These are phyloP conservation scores for Brachionichthys hirsutus DNA, from an alignment of 2,113 vertebrate species.

Conservation along the genomic window DNA sequence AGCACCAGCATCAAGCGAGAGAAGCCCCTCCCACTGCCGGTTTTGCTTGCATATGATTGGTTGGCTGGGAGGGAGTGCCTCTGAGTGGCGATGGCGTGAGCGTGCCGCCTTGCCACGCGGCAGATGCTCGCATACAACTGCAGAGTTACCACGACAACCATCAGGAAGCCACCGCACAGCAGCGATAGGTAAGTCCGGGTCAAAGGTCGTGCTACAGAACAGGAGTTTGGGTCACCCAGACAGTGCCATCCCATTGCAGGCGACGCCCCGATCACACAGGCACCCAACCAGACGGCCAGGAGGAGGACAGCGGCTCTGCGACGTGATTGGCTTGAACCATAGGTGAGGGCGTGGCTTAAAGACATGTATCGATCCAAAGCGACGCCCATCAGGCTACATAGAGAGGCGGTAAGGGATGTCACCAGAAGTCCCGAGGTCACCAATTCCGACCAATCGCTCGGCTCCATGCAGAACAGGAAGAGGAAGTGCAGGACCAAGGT, in stretches of 20 bases:
- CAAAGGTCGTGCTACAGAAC: constrained; percentile 85
- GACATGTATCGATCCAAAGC: constrained; percentile 94
- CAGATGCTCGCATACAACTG: constrained; percentile 93
- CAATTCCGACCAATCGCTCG: constrained; percentile 76
- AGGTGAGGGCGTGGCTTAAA: constrained; percentile 90
- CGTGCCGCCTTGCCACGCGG: constrained; percentile 84
- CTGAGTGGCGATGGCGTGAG: constrained; percentile 93
- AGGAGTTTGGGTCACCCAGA: constrained; percentile 74
- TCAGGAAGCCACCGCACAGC: constrained; percentile 85
- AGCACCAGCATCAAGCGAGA: constrained; percentile 83
- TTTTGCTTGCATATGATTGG: constrained; percentile 80
- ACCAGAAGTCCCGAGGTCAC: constrained; percentile 86
- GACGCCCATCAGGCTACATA: constrained; percentile 89
- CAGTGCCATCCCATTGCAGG: constrained; percentile 94
- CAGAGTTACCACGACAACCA: constrained; percentile 83
- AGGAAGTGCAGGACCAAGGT: constrained; percentile 89
- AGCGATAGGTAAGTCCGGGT: constrained; percentile 85
- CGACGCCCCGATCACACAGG: constrained; percentile 82
- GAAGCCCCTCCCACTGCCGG: constrained; percentile 64
- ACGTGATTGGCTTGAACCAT: constrained; percentile 85
- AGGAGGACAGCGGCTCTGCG: constrained; percentile 85
- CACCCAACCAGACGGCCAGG: constrained; percentile 84
- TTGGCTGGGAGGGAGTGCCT: constrained; percentile 84
- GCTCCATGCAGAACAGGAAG: constrained; percentile 82
- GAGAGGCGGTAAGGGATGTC: constrained; percentile 87